Conservation (phyloP, 2,797 vertebrate genomes). For the Anolis apletophallus region DNA sequence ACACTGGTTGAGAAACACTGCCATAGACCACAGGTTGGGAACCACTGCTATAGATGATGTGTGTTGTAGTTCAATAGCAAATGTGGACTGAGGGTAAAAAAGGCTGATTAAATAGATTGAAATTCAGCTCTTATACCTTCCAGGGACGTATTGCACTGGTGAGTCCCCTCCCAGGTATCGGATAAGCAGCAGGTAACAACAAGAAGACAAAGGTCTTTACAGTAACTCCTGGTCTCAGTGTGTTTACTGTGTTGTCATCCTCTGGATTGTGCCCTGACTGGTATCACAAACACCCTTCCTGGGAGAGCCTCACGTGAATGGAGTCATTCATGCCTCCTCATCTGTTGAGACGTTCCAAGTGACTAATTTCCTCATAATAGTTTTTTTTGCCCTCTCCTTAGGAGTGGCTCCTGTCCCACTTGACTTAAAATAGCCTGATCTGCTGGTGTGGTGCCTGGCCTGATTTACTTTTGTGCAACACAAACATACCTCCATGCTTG, state of each 20-base stretch:
- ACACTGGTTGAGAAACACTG: too few relatives aligned
- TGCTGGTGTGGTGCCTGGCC: neutral
- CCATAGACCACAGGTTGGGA: too few relatives aligned
- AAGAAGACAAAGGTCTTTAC: neutral
- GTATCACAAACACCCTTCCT: conserved; percentile 9
- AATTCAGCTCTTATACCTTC: neutral
- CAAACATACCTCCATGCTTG: neutral
- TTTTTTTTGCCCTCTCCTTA: conserved; percentile 17
- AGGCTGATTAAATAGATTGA: neutral
- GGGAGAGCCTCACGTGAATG: conserved; percentile 6
- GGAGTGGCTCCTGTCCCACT: conserved; percentile 19
- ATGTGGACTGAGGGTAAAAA: neutral
- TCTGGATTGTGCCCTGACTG: conserved; percentile 11
- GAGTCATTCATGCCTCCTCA: conserved; percentile 15
- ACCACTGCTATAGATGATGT: too few relatives aligned
- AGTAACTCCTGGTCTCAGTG: neutral
- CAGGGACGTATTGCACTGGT: neutral
- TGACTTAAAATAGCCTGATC: conserved; percentile 17
- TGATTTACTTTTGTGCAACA: neutral
- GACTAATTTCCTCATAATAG: conserved; percentile 32
- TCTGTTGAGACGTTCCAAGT: conserved; percentile 24
- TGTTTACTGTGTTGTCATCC: neutral
- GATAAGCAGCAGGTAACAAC: neutral
- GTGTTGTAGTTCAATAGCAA: too few relatives aligned
- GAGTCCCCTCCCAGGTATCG: neutral